These are phyloP conservation scores for Drusus annulatus DNA, from an alignment of 1,140 invertebrate species.

Conservation along the genomic window DNA sequence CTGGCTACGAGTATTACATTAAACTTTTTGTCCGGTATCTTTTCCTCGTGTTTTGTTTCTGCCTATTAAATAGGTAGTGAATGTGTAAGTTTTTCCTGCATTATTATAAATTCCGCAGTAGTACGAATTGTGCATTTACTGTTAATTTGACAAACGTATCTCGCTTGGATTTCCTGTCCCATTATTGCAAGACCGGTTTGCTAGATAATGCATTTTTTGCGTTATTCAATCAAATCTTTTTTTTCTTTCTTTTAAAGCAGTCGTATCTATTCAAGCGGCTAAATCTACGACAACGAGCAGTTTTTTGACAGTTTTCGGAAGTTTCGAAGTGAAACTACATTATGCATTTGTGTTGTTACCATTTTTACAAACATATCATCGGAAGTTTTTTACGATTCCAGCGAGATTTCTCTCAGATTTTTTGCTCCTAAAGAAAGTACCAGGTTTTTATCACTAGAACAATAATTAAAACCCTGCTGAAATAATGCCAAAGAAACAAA, in stretches of 20 bases:
- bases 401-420: not conserved
- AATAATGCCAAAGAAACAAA: not conserved
- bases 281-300: constrained; percentile 4
- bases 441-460: not conserved
- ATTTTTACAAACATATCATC: constrained; percentile 10
- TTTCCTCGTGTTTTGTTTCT: constrained; percentile 12
- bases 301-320: not conserved
- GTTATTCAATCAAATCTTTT: not conserved
- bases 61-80: not conserved
- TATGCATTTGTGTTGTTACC: not conserved
- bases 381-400: not conserved
- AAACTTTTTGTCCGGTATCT: not conserved
- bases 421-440: not conserved
- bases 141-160: constrained; percentile 15
- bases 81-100: constrained; percentile 19
- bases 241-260: constrained; percentile 2
- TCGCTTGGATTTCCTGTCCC: not conserved
- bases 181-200: not conserved
- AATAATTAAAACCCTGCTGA: not conserved
- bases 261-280: constrained; percentile 23
- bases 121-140: not conserved
- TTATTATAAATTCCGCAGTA: not conserved
- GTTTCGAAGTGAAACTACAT: not conserved
- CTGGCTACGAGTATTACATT: not conserved
- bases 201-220: not conserved